phyloP scores from a whole-genome alignment of 2,888 invertebrate species.

The Ferrisia virgata region DNA sequence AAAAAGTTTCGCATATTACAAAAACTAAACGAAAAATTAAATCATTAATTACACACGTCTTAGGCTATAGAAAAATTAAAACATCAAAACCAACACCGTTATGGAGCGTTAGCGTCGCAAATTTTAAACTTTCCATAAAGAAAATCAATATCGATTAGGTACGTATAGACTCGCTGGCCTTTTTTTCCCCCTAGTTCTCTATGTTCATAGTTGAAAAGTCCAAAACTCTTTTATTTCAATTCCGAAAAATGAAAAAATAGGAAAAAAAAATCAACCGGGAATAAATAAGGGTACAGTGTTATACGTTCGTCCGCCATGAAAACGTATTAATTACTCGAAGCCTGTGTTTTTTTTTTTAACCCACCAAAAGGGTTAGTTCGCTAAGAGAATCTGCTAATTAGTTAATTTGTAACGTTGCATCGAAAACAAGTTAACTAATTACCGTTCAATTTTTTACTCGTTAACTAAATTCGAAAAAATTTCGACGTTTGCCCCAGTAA shows the following conservation, averaged over 20 bases:
- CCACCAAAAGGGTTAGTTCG: background rate
- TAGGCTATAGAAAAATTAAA: background rate
- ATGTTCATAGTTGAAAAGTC: constrained; percentile 30
- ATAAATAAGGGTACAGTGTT: background rate
- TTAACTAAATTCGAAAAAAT: constrained; percentile 31
- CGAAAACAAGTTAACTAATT: constrained; percentile 38
- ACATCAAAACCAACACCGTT: background rate
- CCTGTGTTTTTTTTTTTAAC: background rate
- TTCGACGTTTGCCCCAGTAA: background rate
- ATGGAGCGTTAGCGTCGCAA: constrained; percentile 12
- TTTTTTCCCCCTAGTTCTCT: background rate
- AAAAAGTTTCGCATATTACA: background rate
- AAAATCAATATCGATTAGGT: constrained; percentile 28
- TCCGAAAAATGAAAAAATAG: background rate
- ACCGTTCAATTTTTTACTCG: constrained; percentile 39
- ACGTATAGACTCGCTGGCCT: background rate
- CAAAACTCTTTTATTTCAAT: background rate
- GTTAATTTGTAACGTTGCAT: constrained; percentile 34
- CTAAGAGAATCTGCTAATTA: constrained; percentile 32
- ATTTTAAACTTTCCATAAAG: constrained; percentile 10
- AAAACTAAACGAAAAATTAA: background rate
- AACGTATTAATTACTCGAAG: constrained; percentile 3
- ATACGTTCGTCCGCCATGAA: background rate
- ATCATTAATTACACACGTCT: background rate
- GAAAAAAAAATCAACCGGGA: background rate